A percentile compares a stretch with the other conserved stretches of the same genome.
Evolutionary conservation across 2,113 vertebrate genomes (phyloP).

Genomic region (Electrona antarctica): DNA sequence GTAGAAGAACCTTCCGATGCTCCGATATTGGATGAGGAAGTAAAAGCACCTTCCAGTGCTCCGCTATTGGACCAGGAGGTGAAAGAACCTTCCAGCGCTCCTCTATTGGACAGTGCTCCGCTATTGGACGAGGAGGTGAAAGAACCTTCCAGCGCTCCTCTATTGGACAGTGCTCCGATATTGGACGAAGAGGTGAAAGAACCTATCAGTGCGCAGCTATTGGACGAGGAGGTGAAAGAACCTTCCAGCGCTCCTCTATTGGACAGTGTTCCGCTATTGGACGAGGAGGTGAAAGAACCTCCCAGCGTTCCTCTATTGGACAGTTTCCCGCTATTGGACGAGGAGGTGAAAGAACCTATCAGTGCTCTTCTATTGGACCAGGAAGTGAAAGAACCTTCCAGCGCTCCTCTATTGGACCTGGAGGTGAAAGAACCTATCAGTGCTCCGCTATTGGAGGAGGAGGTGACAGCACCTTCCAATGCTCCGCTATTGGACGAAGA

Average conservation of each 20-base stretch:
- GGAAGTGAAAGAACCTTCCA: neutral
- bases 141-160: no score
- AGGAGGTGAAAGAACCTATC: no score
- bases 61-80: neutral
- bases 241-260: neutral
- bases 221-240: no score
- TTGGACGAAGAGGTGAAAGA: no score
- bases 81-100: neutral
- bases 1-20: neutral
- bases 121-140: no score
- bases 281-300: no score
- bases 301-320: no score
- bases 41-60: neutral
- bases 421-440: constrained; percentile 21
- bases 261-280: neutral
- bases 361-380: neutral
- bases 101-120: no score
- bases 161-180: no score
- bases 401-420: neutral
- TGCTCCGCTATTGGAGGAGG: neutral
- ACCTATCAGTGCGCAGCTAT: no score
- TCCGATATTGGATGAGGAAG: neutral
- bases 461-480: neutral
- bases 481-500: neutral
- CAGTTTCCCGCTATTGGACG: neutral